Base-by-base conservation (phyloP, 2,797 vertebrate genomes). In the Enteromius argenteus region DNA sequence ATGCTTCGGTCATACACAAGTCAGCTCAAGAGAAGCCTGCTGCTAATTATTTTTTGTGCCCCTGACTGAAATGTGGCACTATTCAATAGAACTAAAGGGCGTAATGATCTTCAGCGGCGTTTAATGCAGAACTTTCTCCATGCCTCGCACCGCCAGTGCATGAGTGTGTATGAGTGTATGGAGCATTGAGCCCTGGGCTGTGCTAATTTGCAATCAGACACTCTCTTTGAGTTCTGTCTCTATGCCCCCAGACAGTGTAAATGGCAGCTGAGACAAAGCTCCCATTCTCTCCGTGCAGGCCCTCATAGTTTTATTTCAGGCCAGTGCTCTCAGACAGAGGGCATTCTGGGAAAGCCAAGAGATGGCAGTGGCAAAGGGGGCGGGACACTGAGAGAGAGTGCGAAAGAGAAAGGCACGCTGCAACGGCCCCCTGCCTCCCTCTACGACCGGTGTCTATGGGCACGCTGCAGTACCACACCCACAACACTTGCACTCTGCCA, bases 241-340 rank as follows among this genome's bases (percentile, higher is more conserved):
- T 90, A 90, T 79, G 91, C 93, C 93, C 93, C 90, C 89, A 93
- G 91, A 93, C 92, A 94, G 92, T 91, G 88, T 93, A 90, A 92
- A 94, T 93, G 92, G 93, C 93, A 93, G 92, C 89, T 89, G 90
- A 94, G 90, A 95, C 94, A 94, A 95, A 94, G 94, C 93, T 88
- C 85, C 91, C 89, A 93, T 95, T 95, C 92, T 94, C 92, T 76
- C 80, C n/a, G 53, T 77, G 89, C 89, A 90, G 90, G 91, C 92
- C 91, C 90, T 94, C 91, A 92, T 90, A 88, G 90, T 94, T 93
- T 93, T 89, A 95, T 93, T 93, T 93, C 91, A 93, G 93, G 91
- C 93, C 93, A 93, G 86, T 90, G 92, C 92, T 93, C 92, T 92
- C 91, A 94, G 92, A 94, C 93, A 92, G 89, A 91, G 92, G 91